These are phyloP conservation scores for Megalopta genalis DNA, from an alignment of 1,140 invertebrate genomes.

Conservation along the genomic window DNA sequence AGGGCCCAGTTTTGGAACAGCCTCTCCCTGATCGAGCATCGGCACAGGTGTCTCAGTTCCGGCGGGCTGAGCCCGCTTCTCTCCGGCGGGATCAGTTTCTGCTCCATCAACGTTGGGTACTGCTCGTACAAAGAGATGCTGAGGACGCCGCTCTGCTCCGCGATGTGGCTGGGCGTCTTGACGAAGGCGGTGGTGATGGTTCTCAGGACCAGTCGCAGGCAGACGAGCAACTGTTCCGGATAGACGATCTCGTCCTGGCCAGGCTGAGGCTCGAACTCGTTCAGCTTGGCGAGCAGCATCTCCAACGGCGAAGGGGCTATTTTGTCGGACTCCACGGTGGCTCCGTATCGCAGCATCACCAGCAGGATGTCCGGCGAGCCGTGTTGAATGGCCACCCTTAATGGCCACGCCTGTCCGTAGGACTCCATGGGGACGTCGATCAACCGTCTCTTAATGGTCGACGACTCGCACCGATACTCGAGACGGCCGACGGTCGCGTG, in stretches of 20 bases:
- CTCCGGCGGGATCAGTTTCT: constrained; percentile 82
- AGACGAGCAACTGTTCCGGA: constrained; percentile 84
- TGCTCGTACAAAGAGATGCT: constrained; percentile 82
- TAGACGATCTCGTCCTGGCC: constrained; percentile 74
- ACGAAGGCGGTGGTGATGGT: constrained; percentile 80
- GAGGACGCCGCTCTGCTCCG: constrained; percentile 70
- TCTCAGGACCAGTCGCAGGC: constrained; percentile 84
- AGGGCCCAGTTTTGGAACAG: constrained; percentile 85
- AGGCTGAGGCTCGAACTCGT: constrained; percentile 80
- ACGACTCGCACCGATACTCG: constrained; percentile 75
- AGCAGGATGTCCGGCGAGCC: constrained; percentile 86
- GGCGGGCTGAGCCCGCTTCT: constrained; percentile 83
- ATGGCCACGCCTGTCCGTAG: constrained; percentile 85
- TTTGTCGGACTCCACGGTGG: constrained; percentile 80
- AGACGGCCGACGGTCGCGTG: constrained; percentile 84
- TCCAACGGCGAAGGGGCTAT: constrained; percentile 80
- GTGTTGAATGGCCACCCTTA: constrained; percentile 86
- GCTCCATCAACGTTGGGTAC: constrained; percentile 83
- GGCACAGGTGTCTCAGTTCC: constrained; percentile 79
- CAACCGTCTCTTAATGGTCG: constrained; percentile 79
- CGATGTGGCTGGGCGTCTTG: constrained; percentile 71
- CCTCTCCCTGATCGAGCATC: constrained; percentile 84
- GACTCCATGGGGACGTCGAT: constrained; percentile 90
- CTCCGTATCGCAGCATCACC: constrained; percentile 87
- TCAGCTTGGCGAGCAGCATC: constrained; percentile 83